Percentiles rank a stretch among this genome's conserved stretches.
These are phyloP conservation scores for Nibea albiflora DNA, from an alignment of 2,113 vertebrate genomes.

Conservation along the genomic window DNA sequence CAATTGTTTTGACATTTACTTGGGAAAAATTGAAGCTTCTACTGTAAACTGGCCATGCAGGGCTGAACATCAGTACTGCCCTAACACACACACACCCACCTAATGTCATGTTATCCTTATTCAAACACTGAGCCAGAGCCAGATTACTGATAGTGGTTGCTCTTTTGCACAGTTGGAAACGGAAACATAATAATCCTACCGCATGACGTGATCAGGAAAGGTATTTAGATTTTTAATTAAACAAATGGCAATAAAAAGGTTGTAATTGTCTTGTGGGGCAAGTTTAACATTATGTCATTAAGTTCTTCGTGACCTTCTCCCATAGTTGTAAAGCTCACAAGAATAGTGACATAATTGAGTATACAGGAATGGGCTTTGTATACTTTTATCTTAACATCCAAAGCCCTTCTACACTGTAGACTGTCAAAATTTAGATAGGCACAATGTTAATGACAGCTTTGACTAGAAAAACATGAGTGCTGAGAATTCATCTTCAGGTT, in stretches of 20 bases:
- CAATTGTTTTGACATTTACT: slow-evolving; percentile 28
- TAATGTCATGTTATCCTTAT: slow-evolving; percentile 6
- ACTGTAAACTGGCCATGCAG: slow-evolving; percentile 26
- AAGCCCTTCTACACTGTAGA: no score
- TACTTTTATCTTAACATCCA: no score
- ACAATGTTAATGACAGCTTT: no score
- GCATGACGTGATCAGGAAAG: slow-evolving; percentile 38
- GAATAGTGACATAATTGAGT: no score
- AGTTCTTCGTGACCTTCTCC: slow-evolving; percentile 5
- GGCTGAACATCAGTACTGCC: slow-evolving; percentile 18
- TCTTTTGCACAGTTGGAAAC: slow-evolving; percentile 47
- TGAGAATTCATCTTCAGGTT: no score
- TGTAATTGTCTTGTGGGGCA: slow-evolving; percentile 21
- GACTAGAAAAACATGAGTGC: no score
- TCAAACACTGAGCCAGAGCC: slow-evolving; percentile 10
- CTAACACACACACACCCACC: slow-evolving; percentile 24
- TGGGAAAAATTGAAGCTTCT: slow-evolving; percentile 48
- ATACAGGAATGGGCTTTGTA: no score
- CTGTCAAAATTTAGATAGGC: no score
- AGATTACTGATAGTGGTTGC: slow-evolving; percentile 41
- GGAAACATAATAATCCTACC: slow-evolving; percentile 27
- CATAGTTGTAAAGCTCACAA: background rate
- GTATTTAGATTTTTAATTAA: slow-evolving; percentile 14
- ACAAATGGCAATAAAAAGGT: background rate
- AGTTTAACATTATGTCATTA: background rate